Evolutionary conservation across 1,140 invertebrate species (phyloP), one percentile per base, ranked within the genome.

Genomic region (Plodia interpunctella): DNA sequence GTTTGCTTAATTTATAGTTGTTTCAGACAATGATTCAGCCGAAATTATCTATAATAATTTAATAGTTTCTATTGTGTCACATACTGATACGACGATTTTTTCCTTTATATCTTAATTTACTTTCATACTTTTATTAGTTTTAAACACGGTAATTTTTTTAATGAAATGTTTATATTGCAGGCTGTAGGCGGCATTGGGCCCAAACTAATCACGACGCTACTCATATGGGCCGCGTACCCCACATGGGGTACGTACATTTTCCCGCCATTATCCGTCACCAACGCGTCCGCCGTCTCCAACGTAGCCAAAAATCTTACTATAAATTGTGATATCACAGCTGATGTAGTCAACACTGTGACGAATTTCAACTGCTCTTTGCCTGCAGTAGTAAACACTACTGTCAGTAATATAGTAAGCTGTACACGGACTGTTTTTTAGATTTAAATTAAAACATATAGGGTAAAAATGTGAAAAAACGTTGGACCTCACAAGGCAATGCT

Each of bases 181-280:
- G 91, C 91, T 0, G 92, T 95, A 58, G 94, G 94, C 21, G 96
- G 96, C 2, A 93, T 96, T 56, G 93, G 95, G 0, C 94, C 96
- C 44, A 96, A 94, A 71, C 76, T 97, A 1, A 90, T 96, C 10
- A 95, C 94, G 11, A 91, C 96, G 0, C 49, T 93, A 0, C 76
- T 95, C 4, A 91, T 95, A 2, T 93, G 93, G 65, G 67, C 92
- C 0, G 91, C 93, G 35, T 95, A 95, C 74, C 92, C 95, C 52
- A 96, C 94, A 0, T 92, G 91, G 91, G 92, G 91, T 0, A 72
- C 76, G 2, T 65, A 92, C 19, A 91, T 92, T 30, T 92, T 91
- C 85, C 68, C 76, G 55, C 0, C 53, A 65, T 2, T 60, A 3
- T 32, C 15, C 0, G 51, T 20, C 3, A 2, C n/a, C 59, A 1